phyloP scores from a whole-genome alignment of 2,113 vertebrate species.

The Pituophis catenifer region DNA sequence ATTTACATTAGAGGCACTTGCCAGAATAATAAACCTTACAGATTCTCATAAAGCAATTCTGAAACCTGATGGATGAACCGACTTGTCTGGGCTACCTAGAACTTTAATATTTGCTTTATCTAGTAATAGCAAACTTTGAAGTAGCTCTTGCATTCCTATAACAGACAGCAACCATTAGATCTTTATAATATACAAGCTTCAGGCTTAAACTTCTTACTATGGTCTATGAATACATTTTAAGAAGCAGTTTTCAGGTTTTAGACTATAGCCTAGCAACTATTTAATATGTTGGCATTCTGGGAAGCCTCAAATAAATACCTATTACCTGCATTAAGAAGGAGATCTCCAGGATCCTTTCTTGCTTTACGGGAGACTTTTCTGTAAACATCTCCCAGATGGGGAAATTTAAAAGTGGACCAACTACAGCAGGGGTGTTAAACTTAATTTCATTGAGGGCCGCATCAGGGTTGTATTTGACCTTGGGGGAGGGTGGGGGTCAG shows the following conservation, averaged over 20 bases:
- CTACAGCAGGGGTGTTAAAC: neutral
- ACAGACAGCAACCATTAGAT: slow-evolving; percentile 32
- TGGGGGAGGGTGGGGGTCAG: too few species aligned
- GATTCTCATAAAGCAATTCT: slow-evolving; percentile 43
- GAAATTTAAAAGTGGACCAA: neutral
- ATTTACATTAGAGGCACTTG: slow-evolving; percentile 49
- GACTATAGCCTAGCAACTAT: too few species aligned
- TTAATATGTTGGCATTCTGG: neutral
- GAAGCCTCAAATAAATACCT: neutral
- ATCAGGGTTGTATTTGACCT: too few species aligned
- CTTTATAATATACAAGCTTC: slow-evolving; percentile 15
- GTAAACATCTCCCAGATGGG: neutral
- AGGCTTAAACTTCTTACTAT: slow-evolving; percentile 38
- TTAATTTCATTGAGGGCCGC: too few species aligned
- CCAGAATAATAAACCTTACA: slow-evolving; percentile 47
- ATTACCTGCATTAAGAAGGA: neutral
- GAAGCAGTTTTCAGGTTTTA: slow-evolving; percentile 22
- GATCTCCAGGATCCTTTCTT: neutral
- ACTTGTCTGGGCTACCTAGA: slow-evolving; percentile 9
- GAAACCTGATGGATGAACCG: slow-evolving; percentile 45
- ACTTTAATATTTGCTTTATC: slow-evolving; percentile 19
- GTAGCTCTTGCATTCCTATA: slow-evolving; percentile 17
- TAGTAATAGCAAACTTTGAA: slow-evolving; percentile 35
- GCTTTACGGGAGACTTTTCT: neutral
- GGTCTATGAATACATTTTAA: slow-evolving; percentile 24